Conservation (phyloP, 1,140 invertebrate species). For the Drosophila dunni region DNA sequence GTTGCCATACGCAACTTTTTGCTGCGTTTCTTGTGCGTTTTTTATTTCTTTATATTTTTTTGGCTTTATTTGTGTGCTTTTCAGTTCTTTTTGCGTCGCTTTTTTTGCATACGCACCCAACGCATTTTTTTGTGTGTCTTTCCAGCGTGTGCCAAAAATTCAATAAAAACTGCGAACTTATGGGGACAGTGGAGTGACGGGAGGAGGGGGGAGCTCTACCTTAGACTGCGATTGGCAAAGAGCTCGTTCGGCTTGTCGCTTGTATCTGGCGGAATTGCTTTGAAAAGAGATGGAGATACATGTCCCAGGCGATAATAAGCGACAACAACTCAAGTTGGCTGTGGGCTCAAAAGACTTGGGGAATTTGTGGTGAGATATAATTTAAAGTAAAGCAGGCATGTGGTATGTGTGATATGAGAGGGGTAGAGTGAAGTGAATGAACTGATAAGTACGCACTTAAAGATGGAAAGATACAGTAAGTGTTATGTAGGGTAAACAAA, state of each 20-base stretch:
- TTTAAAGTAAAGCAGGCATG: neutral
- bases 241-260: constrained; percentile 22
- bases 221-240: constrained; percentile 11
- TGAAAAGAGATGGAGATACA: constrained; percentile 21
- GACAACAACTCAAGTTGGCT: constrained; percentile 13
- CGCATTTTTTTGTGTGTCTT: constrained; percentile 53
- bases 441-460: too few relatives aligned
- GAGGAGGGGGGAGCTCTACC: neutral
- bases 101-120: constrained; percentile 65
- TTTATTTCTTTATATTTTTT: constrained; percentile 36
- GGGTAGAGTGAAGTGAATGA: neutral
- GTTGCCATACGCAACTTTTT: constrained; percentile 66
- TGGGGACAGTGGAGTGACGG: neutral
- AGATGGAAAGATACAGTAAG: too few relatives aligned
- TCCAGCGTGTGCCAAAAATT: constrained; percentile 64
- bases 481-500: too few relatives aligned
- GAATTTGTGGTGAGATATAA: neutral
- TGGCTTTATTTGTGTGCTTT: constrained; percentile 5
- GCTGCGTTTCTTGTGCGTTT: constrained; percentile 11
- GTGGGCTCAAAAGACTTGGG: neutral
- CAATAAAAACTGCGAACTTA: constrained; percentile 8
- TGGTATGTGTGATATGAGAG: neutral
- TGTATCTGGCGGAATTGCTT: constrained; percentile 23
- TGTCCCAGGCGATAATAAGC: constrained; percentile 17
- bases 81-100: neutral